Evolutionary conservation across 2,113 vertebrate species (phyloP).

Genomic region (Stercorarius parasiticus): DNA sequence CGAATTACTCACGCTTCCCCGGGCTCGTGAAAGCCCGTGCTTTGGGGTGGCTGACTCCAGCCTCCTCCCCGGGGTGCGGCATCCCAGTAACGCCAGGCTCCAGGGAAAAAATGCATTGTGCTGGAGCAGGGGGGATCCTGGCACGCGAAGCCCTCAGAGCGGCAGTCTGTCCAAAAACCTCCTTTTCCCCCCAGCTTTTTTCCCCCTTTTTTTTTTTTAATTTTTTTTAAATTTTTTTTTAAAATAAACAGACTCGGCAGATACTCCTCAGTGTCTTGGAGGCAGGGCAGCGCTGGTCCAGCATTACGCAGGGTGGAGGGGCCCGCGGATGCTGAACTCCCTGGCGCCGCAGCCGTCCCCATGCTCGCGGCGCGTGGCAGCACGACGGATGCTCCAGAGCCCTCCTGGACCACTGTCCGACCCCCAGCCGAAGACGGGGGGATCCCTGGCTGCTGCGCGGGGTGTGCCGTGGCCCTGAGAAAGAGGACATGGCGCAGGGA

Average conservation of each 20-base stretch:
- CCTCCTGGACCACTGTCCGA: accelerated
- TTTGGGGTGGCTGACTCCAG: neutral
- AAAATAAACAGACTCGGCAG: neutral
- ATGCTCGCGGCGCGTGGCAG: neutral
- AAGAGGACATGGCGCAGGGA: neutral
- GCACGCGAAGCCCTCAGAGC: accelerated
- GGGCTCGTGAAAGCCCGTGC: neutral
- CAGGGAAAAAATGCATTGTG: neutral
- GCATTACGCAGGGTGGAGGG: neutral
- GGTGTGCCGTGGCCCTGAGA: neutral
- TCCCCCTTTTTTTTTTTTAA: too few species aligned
- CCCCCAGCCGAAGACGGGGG: neutral
- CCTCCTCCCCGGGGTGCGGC: neutral
- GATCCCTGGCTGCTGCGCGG: neutral
- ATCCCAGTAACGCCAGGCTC: neutral
- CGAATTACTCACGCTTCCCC: neutral
- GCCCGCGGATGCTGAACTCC: neutral
- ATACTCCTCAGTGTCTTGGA: accelerated
- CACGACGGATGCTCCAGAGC: neutral
- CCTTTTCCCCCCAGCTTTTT: too few species aligned
- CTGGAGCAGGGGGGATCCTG: neutral
- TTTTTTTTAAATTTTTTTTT: too few species aligned
- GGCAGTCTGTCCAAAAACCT: accelerated
- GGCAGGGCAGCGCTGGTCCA: neutral
- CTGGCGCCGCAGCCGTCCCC: neutral